These are phyloP conservation scores for Danaus melanippus DNA, from an alignment of 1,140 invertebrate species.

Conservation along the genomic window DNA sequence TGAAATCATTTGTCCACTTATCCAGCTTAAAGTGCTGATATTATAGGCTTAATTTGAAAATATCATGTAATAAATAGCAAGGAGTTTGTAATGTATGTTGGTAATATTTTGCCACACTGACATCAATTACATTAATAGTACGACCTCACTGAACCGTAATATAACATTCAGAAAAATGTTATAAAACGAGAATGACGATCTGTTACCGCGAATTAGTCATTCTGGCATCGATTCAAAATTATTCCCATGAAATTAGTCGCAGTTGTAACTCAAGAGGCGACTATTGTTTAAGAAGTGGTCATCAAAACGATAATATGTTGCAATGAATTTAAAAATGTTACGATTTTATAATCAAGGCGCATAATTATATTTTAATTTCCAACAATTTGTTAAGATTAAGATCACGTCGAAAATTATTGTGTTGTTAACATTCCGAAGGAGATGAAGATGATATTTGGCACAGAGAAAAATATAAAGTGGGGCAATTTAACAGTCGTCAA, in stretches of 20 bases:
- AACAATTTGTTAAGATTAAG: slow-evolving; percentile 64
- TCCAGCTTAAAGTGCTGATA: background rate
- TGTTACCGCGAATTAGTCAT: slow-evolving; percentile 56
- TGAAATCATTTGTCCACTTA: slow-evolving; percentile 4
- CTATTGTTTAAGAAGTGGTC: slow-evolving; percentile 49
- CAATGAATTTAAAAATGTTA: slow-evolving; percentile 24
- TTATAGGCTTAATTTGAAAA: slow-evolving; percentile 7
- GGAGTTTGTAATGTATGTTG: slow-evolving; percentile 9
- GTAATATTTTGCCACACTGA: slow-evolving; percentile 11
- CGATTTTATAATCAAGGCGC: slow-evolving; percentile 39
- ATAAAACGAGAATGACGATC: slow-evolving; percentile 48
- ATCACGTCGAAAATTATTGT: slow-evolving; percentile 60
- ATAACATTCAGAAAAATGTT: slow-evolving; percentile 41
- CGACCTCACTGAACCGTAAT: slow-evolving; percentile 35
- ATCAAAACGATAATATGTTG: slow-evolving; percentile 40
- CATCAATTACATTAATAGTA: slow-evolving; percentile 34
- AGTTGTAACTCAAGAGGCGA: slow-evolving; percentile 33
- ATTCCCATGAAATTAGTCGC: slow-evolving; percentile 52
- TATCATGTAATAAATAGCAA: slow-evolving; percentile 12
- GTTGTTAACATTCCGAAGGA: slow-evolving; percentile 59
- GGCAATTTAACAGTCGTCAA: slow-evolving; percentile 59
- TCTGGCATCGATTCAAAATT: slow-evolving; percentile 57
- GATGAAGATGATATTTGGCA: slow-evolving; percentile 59
- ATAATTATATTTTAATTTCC: slow-evolving; percentile 56
- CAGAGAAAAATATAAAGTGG: slow-evolving; percentile 52